Percentiles rank a stretch among this genome's conserved stretches.
These are phyloP conservation scores for Sebastes glaucus DNA, from an alignment of 2,797 vertebrate species.

Conservation along the genomic window DNA sequence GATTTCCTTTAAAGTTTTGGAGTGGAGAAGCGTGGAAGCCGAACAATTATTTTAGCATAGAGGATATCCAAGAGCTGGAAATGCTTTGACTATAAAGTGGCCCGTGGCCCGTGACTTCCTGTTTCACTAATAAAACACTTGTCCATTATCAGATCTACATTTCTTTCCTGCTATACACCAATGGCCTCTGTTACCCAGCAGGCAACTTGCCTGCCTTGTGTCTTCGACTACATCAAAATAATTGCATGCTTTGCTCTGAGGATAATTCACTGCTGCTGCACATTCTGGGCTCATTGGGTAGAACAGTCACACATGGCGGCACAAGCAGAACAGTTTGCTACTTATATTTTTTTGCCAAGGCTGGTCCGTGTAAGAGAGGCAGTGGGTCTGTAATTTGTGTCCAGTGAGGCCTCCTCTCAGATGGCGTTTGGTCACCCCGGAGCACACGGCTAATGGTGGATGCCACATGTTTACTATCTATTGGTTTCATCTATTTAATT, in stretches of 20 bases:
- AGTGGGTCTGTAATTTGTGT: constrained; percentile 1
- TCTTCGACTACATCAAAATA: constrained; percentile 39
- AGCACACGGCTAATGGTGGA: not conserved
- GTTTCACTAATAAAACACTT: constrained; percentile 7
- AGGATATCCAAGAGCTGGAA: not conserved
- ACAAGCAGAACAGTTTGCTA: not conserved
- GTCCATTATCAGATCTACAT: constrained; percentile 28
- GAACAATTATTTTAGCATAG: not conserved
- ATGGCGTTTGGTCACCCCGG: not conserved
- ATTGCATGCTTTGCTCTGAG: constrained; percentile 40
- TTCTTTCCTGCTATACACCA: not conserved
- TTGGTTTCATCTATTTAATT: not conserved
- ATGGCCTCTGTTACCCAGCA: constrained; percentile 18
- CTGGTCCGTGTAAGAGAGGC: not conserved
- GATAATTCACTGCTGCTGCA: constrained; percentile 16
- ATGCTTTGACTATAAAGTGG: not conserved
- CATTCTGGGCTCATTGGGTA: not conserved
- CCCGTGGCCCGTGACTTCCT: not conserved
- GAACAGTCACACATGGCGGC: constrained; percentile 1
- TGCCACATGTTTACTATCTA: not conserved
- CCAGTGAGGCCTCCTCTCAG: not conserved
- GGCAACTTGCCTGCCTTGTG: constrained; percentile 32
- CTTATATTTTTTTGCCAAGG: not conserved
- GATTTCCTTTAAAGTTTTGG: not conserved
- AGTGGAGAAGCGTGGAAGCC: not conserved